A percentile compares a stretch with the other conserved stretches of the same genome.
Conservation (phyloP, 2,797 vertebrate species). For the Rhinoraja longicauda region DNA sequence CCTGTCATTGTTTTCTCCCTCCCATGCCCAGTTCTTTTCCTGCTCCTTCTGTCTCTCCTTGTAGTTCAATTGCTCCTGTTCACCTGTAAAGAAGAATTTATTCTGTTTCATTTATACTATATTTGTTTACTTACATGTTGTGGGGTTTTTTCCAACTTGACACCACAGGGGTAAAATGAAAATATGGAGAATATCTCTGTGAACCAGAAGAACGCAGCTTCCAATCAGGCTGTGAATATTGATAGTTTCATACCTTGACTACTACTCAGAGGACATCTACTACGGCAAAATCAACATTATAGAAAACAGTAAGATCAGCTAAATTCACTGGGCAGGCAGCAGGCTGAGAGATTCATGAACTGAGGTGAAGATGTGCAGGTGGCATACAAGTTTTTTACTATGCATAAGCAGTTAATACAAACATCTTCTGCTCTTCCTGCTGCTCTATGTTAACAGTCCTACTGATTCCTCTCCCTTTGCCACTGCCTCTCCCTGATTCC, state of each 20-base stretch:
- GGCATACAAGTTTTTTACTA: background rate
- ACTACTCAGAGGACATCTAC: background rate
- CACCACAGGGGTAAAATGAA: background rate
- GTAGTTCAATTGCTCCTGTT: background rate
- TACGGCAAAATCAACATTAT: background rate
- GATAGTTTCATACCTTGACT: background rate
- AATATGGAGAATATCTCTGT: background rate
- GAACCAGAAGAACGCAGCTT: background rate
- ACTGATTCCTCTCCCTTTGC: background rate
- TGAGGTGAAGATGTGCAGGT: background rate
- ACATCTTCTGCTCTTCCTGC: background rate
- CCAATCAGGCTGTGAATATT: background rate
- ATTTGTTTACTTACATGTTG: background rate
- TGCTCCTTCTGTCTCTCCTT: background rate
- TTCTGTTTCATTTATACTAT: background rate
- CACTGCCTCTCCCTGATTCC: background rate
- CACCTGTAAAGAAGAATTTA: background rate
- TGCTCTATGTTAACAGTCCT: conserved; percentile 17
- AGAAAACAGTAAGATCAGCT: background rate
- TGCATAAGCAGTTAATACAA: conserved; percentile 6
- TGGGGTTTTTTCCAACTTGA: background rate
- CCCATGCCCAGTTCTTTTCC: background rate
- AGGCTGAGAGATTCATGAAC: background rate
- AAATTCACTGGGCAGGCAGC: background rate
- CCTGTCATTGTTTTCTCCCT: background rate